Conservation (phyloP, 2,888 invertebrate genomes). For the Drosophila monieri region DNA sequence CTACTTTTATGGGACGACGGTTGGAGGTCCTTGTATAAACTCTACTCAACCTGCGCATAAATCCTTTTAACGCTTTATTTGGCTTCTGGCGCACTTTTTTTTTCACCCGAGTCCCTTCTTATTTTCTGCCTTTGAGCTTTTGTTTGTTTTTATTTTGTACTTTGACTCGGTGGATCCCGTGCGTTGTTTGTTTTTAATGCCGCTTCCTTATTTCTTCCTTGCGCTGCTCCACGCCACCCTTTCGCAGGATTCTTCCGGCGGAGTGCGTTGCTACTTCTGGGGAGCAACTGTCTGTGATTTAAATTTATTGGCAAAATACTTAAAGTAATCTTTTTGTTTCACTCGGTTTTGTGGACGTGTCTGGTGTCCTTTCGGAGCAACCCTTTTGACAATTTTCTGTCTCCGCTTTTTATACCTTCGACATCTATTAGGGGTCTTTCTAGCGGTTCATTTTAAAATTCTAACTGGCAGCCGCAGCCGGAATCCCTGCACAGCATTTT, state of each 20-base stretch:
- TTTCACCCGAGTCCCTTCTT: neutral
- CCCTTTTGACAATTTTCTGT: conserved; percentile 64
- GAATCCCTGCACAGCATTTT: conserved; percentile 33
- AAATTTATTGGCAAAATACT: conserved; percentile 81
- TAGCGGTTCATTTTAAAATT: conserved; percentile 45
- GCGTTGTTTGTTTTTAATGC: conserved; percentile 34
- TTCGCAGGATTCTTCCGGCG: neutral
- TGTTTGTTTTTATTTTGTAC: conserved; percentile 35
- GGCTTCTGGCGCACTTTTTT: conserved; percentile 54
- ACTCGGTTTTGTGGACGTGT: conserved; percentile 21
- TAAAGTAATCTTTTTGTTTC: conserved; percentile 69
- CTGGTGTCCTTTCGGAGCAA: conserved; percentile 39
- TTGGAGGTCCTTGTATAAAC: conserved; percentile 11
- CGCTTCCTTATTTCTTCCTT: conserved; percentile 15
- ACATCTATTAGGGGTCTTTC: conserved; percentile 46
- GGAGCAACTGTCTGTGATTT: conserved; percentile 66
- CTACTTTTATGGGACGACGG: conserved; percentile 9
- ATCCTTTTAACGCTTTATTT: conserved; percentile 76
- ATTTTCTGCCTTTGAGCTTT: conserved; percentile 22
- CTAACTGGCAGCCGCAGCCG: conserved; percentile 41
- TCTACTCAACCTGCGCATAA: conserved; percentile 49
- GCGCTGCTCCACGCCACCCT: conserved; percentile 27
- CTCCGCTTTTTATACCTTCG: conserved; percentile 34
- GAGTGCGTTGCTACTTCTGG: conserved; percentile 13
- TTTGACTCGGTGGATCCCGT: conserved; percentile 27